These are phyloP conservation scores for Rhynchomys soricoides DNA, from an alignment of 2,113 vertebrate genomes.

Conservation along the genomic window DNA sequence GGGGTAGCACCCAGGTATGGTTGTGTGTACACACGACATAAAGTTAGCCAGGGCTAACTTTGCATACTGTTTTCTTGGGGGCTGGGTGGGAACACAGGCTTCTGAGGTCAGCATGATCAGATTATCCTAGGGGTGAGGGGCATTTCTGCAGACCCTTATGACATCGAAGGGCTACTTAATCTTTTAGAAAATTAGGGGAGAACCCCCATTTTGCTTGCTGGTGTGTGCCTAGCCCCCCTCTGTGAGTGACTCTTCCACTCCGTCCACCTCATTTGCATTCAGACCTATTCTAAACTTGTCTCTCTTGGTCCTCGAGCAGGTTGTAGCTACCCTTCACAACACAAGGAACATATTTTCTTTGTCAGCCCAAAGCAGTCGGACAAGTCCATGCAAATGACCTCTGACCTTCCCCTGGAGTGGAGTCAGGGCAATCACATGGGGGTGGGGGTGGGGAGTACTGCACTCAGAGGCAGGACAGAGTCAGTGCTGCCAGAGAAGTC, in stretches of 20 bases:
- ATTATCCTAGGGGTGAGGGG: not conserved
- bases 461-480: not conserved
- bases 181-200: not conserved
- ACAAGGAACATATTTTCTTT: slow-evolving; percentile 76
- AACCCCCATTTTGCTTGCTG: not conserved
- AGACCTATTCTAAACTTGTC: not conserved
- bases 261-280: not conserved
- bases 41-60: not conserved
- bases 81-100: not conserved
- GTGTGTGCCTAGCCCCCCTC: not conserved
- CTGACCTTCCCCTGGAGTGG: slow-evolving; percentile 62
- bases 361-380: slow-evolving; percentile 41
- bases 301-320: not conserved
- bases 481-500: slow-evolving; percentile 26
- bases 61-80: not conserved
- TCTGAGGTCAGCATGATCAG: not conserved
- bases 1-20: not conserved
- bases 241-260: not conserved
- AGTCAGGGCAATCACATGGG: slow-evolving; percentile 65
- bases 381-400: slow-evolving; percentile 70
- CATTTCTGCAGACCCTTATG: not conserved
- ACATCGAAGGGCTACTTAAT: not conserved
- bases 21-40: too few species aligned
- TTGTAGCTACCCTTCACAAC: slow-evolving; percentile 12
- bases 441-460: not conserved